phyloP scores from a whole-genome alignment of 2,888 invertebrate genomes.

The Catocala sponsa region DNA sequence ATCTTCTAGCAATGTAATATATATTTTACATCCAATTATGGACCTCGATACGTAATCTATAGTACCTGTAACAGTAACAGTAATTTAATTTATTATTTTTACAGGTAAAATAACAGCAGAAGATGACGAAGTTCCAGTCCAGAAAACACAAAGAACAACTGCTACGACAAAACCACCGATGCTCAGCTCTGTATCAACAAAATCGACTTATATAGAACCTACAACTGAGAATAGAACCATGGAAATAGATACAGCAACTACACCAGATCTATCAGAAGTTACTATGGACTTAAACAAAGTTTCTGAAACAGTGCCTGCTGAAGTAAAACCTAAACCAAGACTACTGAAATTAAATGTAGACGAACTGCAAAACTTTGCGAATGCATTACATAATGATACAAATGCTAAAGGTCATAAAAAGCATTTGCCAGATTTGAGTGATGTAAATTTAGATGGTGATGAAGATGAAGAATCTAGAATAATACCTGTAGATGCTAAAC shows the following conservation, averaged over 20 bases:
- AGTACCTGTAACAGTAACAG: too few species aligned
- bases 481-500: constrained; percentile 53
- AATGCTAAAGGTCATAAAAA: constrained; percentile 64
- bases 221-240: constrained; percentile 53
- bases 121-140: constrained; percentile 66
- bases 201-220: constrained; percentile 21
- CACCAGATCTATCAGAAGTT: constrained; percentile 47
- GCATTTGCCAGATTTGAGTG: constrained; percentile 90
- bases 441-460: constrained; percentile 92
- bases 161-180: constrained; percentile 24
- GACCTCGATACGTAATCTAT: too few species aligned
- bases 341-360: constrained; percentile 79
- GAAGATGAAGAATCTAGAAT: constrained; percentile 77
- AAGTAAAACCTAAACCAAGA: constrained; percentile 69
- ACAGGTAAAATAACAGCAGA: constrained; percentile 77
- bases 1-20: too few species aligned
- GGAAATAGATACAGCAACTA: constrained; percentile 45
- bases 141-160: constrained; percentile 37
- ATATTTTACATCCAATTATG: too few species aligned
- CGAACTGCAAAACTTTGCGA: constrained; percentile 79
- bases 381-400: constrained; percentile 77
- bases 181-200: neutral
- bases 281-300: constrained; percentile 31
- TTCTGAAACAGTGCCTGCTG: constrained; percentile 43
- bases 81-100: constrained; percentile 32